Percentiles rank a stretch among this genome's conserved stretches.
Evolutionary conservation across 1,140 invertebrate genomes (phyloP).

Genomic region (Gyrodactylus salaris): DNA sequence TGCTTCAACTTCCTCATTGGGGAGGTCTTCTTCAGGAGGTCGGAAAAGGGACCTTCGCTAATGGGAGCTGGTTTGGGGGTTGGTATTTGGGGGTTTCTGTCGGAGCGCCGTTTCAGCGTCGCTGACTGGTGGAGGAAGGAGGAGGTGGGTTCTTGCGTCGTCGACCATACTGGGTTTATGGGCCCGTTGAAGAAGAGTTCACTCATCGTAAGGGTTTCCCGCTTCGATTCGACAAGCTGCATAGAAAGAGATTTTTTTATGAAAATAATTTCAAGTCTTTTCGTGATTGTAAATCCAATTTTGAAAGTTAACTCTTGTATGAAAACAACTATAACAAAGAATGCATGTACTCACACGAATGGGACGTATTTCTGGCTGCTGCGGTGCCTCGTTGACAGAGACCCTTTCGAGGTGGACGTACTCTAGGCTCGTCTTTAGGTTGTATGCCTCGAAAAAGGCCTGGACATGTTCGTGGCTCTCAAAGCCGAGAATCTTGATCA

Average conservation of each 20-base stretch:
- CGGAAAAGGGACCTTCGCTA: no score
- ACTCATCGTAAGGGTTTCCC: not conserved
- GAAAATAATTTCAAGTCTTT: no score
- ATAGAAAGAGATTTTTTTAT: no score
- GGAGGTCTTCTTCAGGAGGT: no score
- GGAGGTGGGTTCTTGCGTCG: not conserved
- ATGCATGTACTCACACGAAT: no score
- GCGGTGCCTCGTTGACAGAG: not conserved
- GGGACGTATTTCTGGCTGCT: not conserved
- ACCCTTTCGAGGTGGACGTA: not conserved
- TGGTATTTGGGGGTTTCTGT: not conserved
- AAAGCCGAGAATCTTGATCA: not conserved
- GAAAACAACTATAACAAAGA: no score
- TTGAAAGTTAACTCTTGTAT: no score
- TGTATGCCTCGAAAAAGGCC: not conserved
- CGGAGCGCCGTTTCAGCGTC: not conserved
- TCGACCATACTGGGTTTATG: not conserved
- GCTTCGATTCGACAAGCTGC: not conserved
- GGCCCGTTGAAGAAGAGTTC: not conserved
- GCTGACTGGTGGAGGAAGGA: not conserved
- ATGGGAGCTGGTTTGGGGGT: no score
- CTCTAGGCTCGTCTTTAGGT: not conserved
- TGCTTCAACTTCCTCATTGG: no score
- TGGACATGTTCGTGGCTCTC: not conserved
- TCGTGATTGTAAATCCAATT: no score